Base-by-base conservation (phyloP, 2,113 vertebrate species). In the Diphyllodes magnificus region DNA sequence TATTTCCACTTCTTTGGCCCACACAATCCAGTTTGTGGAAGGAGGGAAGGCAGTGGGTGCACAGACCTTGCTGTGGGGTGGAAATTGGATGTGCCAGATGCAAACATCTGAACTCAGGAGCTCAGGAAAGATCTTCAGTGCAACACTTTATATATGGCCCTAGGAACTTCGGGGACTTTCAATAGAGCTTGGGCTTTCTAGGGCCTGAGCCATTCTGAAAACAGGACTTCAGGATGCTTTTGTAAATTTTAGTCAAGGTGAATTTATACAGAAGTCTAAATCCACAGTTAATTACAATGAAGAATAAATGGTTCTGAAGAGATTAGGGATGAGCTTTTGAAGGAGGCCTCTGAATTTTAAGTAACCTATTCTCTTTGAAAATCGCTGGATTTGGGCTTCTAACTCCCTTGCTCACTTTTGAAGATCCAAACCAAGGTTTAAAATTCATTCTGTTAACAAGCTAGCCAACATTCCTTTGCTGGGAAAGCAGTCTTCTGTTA, bases 291-390 rank as follows among this genome's bases (percentile, higher is more conserved):
- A 93, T 94, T 88, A 92, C 71, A 81, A 51, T 33, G 66, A 95
- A 90, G 90, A 54, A 80, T 86, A 93, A 96, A 88, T 81, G 86
- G 66, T 78, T 95, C 94, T 95, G 90, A 92, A 93, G 86, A 94
- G 93, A 95, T 97, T 93, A 95, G 56, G 59, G 79, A 77, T 92
- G 94, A 94, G 90, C 75, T 96, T 94, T 85, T 92, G 85, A 94
- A 95, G 51, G n/a, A 95, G 59, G 24, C 15, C 44, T 92, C 79
- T 88, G 95, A 95, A 93, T 94, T 82, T 93, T 81, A 95, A 95
- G 51, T 70, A 94, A 72, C 31, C 14, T 42, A 15, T 86, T 94
- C 85, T 92, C 82, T 92, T 68, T 91, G 93, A 95, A 93, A 95
- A 68, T 93, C 92, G 66, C 21, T 50, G 39, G 59, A 44, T 86